These are phyloP conservation scores for Euphonia xanthogaster DNA, from an alignment of 2,797 vertebrate species.

Conservation along the genomic window DNA sequence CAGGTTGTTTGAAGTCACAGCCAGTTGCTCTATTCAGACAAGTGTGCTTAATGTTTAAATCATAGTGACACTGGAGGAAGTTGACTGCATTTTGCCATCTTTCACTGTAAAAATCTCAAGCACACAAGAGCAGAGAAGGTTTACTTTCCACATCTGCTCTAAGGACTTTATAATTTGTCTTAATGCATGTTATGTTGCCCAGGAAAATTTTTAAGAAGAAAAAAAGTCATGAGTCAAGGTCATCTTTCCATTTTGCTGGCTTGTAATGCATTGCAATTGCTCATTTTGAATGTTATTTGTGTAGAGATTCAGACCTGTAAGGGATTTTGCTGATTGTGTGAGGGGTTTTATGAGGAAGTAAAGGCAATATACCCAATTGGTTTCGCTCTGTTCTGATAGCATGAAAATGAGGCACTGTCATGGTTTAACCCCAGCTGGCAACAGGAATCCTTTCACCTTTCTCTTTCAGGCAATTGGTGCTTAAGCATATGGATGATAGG, in stretches of 20 bases:
- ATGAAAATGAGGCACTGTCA: neutral
- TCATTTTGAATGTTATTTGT: slow-evolving; percentile 44
- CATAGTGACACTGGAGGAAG: neutral
- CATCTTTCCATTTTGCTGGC: slow-evolving; percentile 47
- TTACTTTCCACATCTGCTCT: slow-evolving; percentile 28
- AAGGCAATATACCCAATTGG: neutral
- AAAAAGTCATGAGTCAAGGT: slow-evolving; percentile 1
- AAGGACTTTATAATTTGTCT: slow-evolving; percentile 14
- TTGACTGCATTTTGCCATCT: slow-evolving; percentile 22
- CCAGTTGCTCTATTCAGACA: slow-evolving; percentile 7
- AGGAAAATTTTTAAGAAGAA: slow-evolving; percentile 13
- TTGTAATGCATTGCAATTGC: slow-evolving; percentile 48
- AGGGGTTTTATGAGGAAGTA: slow-evolving; percentile 2
- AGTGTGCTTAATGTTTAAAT: slow-evolving; percentile 32
- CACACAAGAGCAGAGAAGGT: neutral
- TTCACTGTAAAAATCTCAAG: slow-evolving; percentile 39
- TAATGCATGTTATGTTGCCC: slow-evolving; percentile 13
- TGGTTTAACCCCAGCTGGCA: neutral
- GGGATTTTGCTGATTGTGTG: slow-evolving; percentile 6
- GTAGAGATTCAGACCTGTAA: slow-evolving; percentile 36
- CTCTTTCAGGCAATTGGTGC: neutral
- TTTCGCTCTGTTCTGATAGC: neutral
- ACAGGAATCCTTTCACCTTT: neutral
- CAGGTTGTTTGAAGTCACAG: neutral
- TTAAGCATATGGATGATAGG: neutral